A percentile compares a stretch with the other conserved stretches of the same genome.
These are phyloP conservation scores for Sphenodon punctatus DNA, from an alignment of 2,797 vertebrate genomes.

Conservation along the genomic window DNA sequence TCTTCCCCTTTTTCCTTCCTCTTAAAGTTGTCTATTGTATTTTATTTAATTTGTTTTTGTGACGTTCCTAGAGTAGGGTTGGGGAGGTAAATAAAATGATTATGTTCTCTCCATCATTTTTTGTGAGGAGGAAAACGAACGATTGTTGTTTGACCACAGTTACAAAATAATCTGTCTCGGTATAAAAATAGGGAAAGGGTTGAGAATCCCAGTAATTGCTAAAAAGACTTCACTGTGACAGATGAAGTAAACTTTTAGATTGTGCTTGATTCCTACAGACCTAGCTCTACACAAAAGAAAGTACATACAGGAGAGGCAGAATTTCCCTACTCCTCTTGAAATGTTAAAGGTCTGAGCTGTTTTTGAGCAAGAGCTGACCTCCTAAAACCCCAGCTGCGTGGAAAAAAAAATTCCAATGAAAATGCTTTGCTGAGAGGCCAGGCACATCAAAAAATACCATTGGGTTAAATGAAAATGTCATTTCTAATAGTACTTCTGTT, in stretches of 20 bases:
- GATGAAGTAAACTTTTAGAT: background rate
- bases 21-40: no score
- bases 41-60: no score
- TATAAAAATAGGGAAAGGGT: background rate
- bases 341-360: constrained; percentile 18
- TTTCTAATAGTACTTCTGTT: background rate
- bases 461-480: background rate
- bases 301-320: background rate
- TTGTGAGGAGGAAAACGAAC: background rate
- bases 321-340: constrained; percentile 17
- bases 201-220: background rate
- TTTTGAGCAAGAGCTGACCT: constrained; percentile 13
- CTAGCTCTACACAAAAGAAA: background rate
- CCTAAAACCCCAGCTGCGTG: constrained; percentile 8
- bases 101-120: fast-evolving
- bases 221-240: background rate
- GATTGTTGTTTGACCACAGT: background rate
- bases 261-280: background rate
- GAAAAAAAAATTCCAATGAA: background rate
- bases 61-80: no score
- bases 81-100: no score
- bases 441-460: background rate
- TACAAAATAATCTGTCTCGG: background rate
- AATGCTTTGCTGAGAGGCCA: background rate
- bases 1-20: no score